Conservation (phyloP, 2,113 vertebrate species). For the Ammodramus savannarum region DNA sequence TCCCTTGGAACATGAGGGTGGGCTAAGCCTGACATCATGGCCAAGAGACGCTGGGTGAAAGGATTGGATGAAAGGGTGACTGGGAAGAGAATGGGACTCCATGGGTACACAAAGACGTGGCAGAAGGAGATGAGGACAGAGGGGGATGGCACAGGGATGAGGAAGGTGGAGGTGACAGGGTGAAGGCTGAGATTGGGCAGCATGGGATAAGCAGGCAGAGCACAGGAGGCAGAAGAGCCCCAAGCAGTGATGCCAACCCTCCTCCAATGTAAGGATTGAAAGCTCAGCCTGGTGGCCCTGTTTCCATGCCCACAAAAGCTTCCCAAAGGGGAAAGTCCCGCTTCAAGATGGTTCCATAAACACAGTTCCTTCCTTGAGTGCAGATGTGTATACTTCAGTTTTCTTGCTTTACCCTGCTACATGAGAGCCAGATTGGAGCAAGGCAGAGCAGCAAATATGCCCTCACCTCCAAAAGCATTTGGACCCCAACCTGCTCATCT, state of each 20-base stretch:
- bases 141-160: background rate
- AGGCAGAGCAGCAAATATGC: background rate
- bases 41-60: background rate
- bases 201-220: background rate
- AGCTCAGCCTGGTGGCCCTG: background rate
- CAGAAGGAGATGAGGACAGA: background rate
- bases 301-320: background rate
- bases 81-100: background rate
- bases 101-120: background rate
- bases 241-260: background rate
- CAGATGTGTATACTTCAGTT: background rate
- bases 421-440: background rate
- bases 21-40: background rate
- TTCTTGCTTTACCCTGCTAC: background rate
- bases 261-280: background rate
- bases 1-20: background rate
- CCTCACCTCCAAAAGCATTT: background rate
- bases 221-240: background rate
- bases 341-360: background rate
- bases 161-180: background rate
- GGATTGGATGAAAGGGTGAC: background rate
- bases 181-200: background rate
- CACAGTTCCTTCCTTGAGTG: background rate
- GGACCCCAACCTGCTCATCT: background rate
- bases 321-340: background rate